Evolutionary conservation across 1,140 invertebrate species (phyloP), one percentile per base, ranked within the genome.

Genomic region (Drosophila obscura): DNA sequence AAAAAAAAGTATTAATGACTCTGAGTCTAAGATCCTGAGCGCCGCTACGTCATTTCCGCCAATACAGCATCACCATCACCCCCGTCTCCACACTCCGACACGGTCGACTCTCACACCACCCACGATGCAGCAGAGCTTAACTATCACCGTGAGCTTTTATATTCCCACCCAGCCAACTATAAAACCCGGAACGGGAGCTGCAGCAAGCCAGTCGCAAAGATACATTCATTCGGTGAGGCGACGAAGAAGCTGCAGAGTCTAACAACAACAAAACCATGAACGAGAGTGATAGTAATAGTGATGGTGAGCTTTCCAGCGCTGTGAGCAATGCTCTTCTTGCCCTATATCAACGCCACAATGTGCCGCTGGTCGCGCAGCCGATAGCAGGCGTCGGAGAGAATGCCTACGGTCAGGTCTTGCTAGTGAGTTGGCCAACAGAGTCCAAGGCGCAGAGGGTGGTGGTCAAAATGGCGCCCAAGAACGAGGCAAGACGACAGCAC

Each of bases 361-460:
- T 43, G 8, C 71, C 72, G 16, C 28, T 74, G 8, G 52, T 46
- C 13, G 9, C 53, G 16, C 60, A 74, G 49, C 63, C 81, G 0
- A 68, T 81, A 15, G 69, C 65, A 1, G 83, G 83, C 16, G 66
- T 73, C 11, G 83, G 83, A 50, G 83, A 88, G 59, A 88, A 88
- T 46, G 74, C 76, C 8, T 88, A 80, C 43, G 83, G 83, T 4
- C 72, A 79, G 45, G 73, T 88, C 41, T 44, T 85, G 6, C 73
- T 77, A 16, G 64, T 68, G 7, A 67, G 53, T 60, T 67, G 64
- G 68, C 75, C 50, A n/a, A 46, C 52, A 2, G 5, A 48, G 2
- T 6, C 48, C 9, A 26, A 56, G 16, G 67, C 45, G 8, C 15
- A 15, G n/a, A 35, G 11, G 1, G 44, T 75, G 19, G 68, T 88